Evolutionary conservation across 2,797 vertebrate species (phyloP).

Genomic region (Lagorchestes hirsutus): DNA sequence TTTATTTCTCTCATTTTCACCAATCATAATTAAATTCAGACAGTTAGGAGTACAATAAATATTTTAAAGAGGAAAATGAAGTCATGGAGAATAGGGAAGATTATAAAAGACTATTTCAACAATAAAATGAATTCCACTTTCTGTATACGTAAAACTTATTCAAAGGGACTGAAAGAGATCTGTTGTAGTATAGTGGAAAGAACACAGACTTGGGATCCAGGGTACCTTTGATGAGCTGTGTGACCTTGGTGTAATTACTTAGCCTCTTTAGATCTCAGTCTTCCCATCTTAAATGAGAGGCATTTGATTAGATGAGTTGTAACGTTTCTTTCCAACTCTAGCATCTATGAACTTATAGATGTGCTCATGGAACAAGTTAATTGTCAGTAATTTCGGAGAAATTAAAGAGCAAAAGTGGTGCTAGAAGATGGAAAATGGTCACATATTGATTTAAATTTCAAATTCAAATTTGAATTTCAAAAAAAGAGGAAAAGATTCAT

Average conservation of each 20-base stretch:
- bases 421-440: neutral
- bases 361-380: neutral
- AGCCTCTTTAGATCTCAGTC: neutral
- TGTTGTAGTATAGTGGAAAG: neutral
- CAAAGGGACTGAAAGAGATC: neutral
- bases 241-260: neutral
- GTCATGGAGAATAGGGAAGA: neutral
- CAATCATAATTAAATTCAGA: slow-evolving; percentile 1
- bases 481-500: neutral
- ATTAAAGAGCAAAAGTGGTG: neutral
- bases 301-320: neutral
- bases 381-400: neutral
- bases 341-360: neutral
- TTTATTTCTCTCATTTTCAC: neutral
- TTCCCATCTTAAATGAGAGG: neutral
- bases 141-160: neutral
- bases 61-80: neutral
- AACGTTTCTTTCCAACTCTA: neutral
- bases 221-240: neutral
- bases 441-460: neutral
- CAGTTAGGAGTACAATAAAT: neutral
- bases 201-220: neutral
- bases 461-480: neutral
- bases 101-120: neutral
- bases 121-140: neutral